Evolutionary conservation across 2,888 invertebrate species (phyloP).

Genomic region (Apodemia hepburni): DNA sequence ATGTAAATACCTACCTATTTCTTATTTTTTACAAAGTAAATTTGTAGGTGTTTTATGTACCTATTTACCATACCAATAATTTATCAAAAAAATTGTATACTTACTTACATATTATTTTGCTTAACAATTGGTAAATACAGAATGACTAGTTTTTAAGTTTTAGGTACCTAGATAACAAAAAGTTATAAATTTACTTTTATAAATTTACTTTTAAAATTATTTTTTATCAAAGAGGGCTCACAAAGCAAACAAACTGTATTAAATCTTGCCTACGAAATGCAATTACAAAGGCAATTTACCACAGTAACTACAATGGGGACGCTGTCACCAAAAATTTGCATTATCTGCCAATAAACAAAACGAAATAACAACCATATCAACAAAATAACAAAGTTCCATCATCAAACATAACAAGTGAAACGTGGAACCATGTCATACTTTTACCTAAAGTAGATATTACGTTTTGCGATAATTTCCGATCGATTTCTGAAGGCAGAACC

Average conservation of each 20-base stretch:
- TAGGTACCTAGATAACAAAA: too few species aligned
- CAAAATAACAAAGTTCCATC: slow-evolving; percentile 48
- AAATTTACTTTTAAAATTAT: not conserved
- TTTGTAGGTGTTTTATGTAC: too few species aligned
- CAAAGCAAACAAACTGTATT: not conserved
- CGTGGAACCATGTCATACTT: slow-evolving; percentile 45
- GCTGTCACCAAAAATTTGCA: slow-evolving; percentile 70
- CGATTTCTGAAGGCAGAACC: slow-evolving; percentile 72
- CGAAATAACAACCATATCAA: slow-evolving; percentile 34
- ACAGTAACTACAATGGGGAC: slow-evolving; percentile 59
- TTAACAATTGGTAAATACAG: too few species aligned
- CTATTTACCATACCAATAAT: too few species aligned
- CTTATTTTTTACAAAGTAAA: too few species aligned
- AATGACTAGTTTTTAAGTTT: too few species aligned
- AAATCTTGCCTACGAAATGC: slow-evolving; percentile 63
- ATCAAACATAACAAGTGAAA: slow-evolving; percentile 12
- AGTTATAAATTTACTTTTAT: too few species aligned
- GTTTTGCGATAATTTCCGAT: slow-evolving; percentile 62
- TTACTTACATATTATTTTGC: too few species aligned
- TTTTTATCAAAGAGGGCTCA: slow-evolving; percentile 9
- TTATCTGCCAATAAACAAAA: slow-evolving; percentile 40
- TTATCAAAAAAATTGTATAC: too few species aligned
- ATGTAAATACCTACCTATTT: too few species aligned
- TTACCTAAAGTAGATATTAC: slow-evolving; percentile 36
- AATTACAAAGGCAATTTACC: slow-evolving; percentile 73